Conservation (phyloP, 2,797 vertebrate genomes). For the Sebastes baramenuke region DNA sequence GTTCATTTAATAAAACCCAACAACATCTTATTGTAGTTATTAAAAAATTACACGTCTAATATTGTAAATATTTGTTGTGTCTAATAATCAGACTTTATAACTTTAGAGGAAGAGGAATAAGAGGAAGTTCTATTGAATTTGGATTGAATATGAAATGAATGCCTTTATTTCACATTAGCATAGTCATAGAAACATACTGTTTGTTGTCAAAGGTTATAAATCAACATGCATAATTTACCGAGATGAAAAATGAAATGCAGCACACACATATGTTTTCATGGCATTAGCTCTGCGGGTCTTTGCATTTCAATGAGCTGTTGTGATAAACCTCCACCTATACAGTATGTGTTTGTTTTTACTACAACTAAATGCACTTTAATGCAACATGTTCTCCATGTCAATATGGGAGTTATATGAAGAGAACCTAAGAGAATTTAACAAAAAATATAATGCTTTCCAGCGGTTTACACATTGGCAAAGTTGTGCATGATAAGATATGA, state of each 20-base stretch:
- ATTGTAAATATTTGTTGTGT: no score
- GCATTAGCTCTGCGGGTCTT: not conserved
- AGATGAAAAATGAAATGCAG: conserved; percentile 49
- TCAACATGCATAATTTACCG: conserved; percentile 61
- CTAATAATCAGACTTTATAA: no score
- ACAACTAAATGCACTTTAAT: not conserved
- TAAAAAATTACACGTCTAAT: fast-evolving
- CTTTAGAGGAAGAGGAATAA: not conserved
- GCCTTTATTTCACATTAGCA: conserved; percentile 13
- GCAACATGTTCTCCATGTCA: not conserved
- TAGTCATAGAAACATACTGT: conserved; percentile 9
- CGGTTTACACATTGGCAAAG: not conserved
- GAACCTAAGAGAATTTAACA: not conserved
- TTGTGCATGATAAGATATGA: not conserved
- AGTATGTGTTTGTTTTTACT: not conserved
- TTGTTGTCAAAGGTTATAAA: conserved; percentile 16
- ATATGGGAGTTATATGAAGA: not conserved
- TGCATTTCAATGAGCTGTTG: conserved; percentile 34
- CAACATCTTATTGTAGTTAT: no score
- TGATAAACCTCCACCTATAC: conserved; percentile 6
- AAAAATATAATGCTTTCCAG: not conserved
- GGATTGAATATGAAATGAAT: not conserved
- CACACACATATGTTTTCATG: conserved; percentile 25
- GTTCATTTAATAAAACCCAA: not conserved
- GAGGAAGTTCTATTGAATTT: fast-evolving